These are phyloP conservation scores for Nasonia longicornis DNA, from an alignment of 1,140 invertebrate genomes.

Conservation along the genomic window DNA sequence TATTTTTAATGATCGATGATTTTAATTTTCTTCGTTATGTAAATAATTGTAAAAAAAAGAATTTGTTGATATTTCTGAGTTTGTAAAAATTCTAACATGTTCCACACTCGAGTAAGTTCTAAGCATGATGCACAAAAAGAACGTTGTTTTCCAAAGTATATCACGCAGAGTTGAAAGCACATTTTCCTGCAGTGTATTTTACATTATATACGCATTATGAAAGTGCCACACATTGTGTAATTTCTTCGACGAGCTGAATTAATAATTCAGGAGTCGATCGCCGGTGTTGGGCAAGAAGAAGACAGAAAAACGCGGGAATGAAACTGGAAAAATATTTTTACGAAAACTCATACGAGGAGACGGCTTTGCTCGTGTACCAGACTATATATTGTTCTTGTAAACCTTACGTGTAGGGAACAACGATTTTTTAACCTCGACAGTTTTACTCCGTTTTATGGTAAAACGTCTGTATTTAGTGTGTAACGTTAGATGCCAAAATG, in stretches of 20 bases:
- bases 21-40: no score
- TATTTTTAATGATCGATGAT: no score
- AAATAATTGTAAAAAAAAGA: no score
- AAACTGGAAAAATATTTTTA: slow-evolving; percentile 24
- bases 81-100: no score
- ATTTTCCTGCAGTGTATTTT: not conserved
- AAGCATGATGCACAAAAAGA: not conserved
- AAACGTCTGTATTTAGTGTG: not conserved
- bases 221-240: slow-evolving; percentile 23
- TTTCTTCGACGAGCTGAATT: not conserved
- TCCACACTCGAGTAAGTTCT: not conserved
- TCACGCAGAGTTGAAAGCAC: not conserved
- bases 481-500: slow-evolving; percentile 37
- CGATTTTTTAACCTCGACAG: slow-evolving; percentile 4
- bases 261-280: not conserved
- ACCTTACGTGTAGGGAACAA: not conserved
- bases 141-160: not conserved
- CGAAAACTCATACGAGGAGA: not conserved
- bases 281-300: no score
- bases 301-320: not conserved
- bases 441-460: not conserved
- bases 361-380: not conserved
- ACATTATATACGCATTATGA: slow-evolving; percentile 4
- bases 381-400: not conserved
- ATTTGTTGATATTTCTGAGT: no score